These are phyloP conservation scores for Phytoseiulus persimilis DNA, from an alignment of 2,888 invertebrate species.

Conservation along the genomic window DNA sequence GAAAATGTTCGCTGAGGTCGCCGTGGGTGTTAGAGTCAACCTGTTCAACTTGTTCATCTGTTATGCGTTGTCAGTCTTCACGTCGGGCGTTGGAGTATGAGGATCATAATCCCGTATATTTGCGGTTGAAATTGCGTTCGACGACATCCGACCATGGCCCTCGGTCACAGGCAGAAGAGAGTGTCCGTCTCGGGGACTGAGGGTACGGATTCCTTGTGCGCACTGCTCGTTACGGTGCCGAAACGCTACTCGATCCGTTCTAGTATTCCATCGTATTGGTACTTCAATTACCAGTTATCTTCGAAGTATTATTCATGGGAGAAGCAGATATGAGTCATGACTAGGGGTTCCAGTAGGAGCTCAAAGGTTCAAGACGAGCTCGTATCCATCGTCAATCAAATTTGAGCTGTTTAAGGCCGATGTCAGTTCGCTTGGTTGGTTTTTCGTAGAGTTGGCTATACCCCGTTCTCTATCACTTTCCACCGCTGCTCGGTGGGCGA, in stretches of 20 bases:
- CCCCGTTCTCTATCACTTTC: neutral
- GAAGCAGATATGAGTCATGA: neutral
- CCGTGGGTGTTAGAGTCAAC: neutral
- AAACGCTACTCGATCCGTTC: neutral
- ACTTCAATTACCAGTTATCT: no score
- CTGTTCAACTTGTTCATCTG: constrained; percentile 19
- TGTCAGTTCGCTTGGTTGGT: neutral
- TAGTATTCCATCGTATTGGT: no score
- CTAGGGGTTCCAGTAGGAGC: neutral
- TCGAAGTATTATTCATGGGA: no score
- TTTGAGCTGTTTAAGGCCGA: neutral
- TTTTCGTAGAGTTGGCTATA: neutral
- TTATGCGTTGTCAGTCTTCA: constrained; percentile 36
- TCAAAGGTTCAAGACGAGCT: neutral
- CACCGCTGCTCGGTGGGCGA: neutral
- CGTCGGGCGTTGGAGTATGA: neutral
- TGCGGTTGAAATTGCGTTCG: neutral
- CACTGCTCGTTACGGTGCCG: neutral
- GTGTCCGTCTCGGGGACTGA: neutral
- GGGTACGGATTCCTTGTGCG: neutral
- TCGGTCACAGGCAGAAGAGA: neutral
- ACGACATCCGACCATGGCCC: neutral
- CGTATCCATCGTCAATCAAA: neutral
- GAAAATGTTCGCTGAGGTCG: neutral
- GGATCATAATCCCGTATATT: neutral